phyloP scores from a whole-genome alignment of 2,113 vertebrate species.

The Phaethon lepturus region DNA sequence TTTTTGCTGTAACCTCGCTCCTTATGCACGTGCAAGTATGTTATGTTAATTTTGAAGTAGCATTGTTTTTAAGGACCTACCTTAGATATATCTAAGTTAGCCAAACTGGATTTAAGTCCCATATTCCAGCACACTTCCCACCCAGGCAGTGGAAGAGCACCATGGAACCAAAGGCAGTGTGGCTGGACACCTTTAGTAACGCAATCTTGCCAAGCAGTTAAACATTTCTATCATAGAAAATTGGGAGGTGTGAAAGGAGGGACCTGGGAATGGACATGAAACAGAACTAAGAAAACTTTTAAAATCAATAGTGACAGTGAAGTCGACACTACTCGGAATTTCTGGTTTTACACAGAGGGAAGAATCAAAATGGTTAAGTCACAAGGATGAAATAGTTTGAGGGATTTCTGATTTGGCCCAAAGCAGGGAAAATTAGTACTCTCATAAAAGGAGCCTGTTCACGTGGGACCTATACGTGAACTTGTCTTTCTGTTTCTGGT shows the following conservation, averaged over 20 bases:
- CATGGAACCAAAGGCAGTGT: not conserved
- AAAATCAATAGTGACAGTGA: not conserved
- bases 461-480: not conserved
- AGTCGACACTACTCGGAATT: not conserved
- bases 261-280: not conserved
- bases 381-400: not conserved
- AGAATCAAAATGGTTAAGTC: not conserved
- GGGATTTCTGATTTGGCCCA: not conserved
- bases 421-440: not conserved
- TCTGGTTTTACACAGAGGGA: not conserved
- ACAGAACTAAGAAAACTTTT: not conserved
- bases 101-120: not conserved
- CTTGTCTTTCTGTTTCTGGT: not conserved
- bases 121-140: not conserved
- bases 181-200: not conserved
- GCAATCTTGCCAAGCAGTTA: not conserved
- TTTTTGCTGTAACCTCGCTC: not conserved
- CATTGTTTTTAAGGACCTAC: not conserved
- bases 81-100: not conserved
- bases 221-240: not conserved
- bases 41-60: not conserved
- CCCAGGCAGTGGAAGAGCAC: not conserved
- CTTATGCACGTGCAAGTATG: not conserved
- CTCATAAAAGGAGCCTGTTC: not conserved
- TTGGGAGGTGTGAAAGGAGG: rapidly evolving